Percentiles rank a stretch among this genome's conserved stretches.
These are phyloP conservation scores for Dendrocincla fuliginosa DNA, from an alignment of 2,797 vertebrate genomes.

Conservation along the genomic window DNA sequence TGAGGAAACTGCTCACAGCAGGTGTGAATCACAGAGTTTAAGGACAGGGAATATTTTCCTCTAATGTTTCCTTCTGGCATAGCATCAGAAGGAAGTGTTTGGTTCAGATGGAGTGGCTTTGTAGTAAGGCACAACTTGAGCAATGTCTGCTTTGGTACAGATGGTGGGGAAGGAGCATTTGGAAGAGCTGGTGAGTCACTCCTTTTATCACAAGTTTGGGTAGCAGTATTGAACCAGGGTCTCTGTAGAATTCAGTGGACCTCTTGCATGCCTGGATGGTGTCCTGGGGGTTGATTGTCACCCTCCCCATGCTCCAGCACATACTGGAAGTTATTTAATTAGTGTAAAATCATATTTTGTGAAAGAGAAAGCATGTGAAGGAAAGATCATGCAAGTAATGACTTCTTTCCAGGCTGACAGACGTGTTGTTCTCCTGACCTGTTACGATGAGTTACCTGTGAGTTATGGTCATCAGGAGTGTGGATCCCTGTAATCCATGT, in stretches of 20 bases:
- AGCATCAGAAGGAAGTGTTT: neutral
- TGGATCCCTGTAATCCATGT: neutral
- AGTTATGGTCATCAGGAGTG: neutral
- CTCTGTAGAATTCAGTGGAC: neutral
- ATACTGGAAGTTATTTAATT: neutral
- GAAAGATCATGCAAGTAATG: neutral
- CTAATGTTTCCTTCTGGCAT: neutral
- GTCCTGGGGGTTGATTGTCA: neutral
- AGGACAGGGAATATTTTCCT: neutral
- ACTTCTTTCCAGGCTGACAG: neutral
- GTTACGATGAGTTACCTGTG: accelerated
- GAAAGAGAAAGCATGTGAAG: neutral
- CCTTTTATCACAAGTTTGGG: neutral
- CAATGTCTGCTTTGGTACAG: neutral
- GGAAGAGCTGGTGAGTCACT: neutral
- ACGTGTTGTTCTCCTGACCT: neutral
- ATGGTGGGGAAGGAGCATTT: neutral
- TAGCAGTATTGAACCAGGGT: neutral
- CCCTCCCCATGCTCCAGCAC: accelerated
- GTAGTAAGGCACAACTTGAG: neutral
- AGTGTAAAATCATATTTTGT: neutral
- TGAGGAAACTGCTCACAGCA: neutral
- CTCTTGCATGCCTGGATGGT: neutral
- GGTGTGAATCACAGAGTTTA: neutral
- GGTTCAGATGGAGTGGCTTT: neutral